Percentiles rank a stretch among this genome's conserved stretches.
Conservation (phyloP, 2,797 vertebrate genomes). For the Falco biarmicus region DNA sequence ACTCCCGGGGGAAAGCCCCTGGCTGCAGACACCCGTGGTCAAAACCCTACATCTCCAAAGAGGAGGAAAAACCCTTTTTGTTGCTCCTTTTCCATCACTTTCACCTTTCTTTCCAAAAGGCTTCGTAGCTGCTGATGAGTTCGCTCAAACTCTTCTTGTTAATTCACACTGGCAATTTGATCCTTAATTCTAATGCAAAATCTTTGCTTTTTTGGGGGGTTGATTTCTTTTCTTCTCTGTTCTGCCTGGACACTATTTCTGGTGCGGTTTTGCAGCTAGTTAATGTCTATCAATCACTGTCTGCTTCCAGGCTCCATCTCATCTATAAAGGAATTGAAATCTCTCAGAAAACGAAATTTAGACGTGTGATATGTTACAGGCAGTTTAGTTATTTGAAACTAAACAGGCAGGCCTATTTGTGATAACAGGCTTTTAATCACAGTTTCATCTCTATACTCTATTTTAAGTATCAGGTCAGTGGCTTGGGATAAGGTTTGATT, state of each 20-base stretch:
- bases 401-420: not conserved
- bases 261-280: not conserved
- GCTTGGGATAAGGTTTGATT: not conserved
- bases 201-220: not conserved
- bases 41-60: not conserved
- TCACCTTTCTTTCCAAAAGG: not conserved
- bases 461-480: not conserved
- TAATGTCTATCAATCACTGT: not conserved
- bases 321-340: not conserved
- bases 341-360: not conserved
- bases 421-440: not conserved
- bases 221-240: not conserved
- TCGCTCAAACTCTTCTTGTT: not conserved
- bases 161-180: not conserved
- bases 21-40: rapidly evolving
- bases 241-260: not conserved
- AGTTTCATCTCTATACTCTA: not conserved
- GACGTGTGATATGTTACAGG: not conserved
- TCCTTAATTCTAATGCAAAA: not conserved
- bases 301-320: not conserved
- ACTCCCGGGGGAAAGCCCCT: not conserved
- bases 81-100: not conserved
- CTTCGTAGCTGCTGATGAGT: not conserved
- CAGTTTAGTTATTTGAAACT: not conserved
- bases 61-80: not conserved